phyloP scores from a whole-genome alignment of 1,140 invertebrate species.

The Epicauta chinensis region DNA sequence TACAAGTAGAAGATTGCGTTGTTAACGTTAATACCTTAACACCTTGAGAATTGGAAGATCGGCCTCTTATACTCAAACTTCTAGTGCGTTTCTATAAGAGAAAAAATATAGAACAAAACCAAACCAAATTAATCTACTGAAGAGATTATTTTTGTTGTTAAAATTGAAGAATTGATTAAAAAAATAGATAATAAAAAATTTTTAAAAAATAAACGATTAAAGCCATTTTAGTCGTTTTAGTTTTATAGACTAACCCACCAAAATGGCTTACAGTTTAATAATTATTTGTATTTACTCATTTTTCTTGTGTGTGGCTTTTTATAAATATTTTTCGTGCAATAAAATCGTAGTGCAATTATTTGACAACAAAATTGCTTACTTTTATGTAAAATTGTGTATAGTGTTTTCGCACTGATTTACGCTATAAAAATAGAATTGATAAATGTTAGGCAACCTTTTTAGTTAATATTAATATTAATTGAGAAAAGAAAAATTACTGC shows the following conservation, averaged over 20 bases:
- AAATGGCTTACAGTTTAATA: too few species aligned
- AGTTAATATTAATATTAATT: not conserved
- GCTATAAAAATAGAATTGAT: constrained; percentile 17
- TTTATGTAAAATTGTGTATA: constrained; percentile 32
- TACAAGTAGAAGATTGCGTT: not conserved
- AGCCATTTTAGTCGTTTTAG: too few species aligned
- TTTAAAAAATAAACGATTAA: too few species aligned
- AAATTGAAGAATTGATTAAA: too few species aligned
- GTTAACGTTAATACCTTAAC: constrained; percentile 47
- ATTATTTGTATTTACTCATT: too few species aligned
- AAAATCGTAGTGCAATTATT: constrained; percentile 7
- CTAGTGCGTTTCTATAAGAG: constrained; percentile 52
- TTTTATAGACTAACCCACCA: too few species aligned
- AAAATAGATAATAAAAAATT: too few species aligned
- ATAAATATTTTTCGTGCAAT: constrained; percentile 5
- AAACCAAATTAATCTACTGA: constrained; percentile 10
- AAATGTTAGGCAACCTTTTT: not conserved
- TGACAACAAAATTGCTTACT: constrained; percentile 28
- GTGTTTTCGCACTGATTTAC: constrained; percentile 30
- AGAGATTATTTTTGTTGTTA: not conserved
- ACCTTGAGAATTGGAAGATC: constrained; percentile 49
- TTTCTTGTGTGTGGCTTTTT: too few species aligned
- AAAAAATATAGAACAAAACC: constrained; percentile 27
- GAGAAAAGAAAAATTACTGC: constrained; percentile 1
- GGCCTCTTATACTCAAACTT: constrained; percentile 53